phyloP scores from a whole-genome alignment of 2,797 vertebrate species.

The Lagorchestes hirsutus region DNA sequence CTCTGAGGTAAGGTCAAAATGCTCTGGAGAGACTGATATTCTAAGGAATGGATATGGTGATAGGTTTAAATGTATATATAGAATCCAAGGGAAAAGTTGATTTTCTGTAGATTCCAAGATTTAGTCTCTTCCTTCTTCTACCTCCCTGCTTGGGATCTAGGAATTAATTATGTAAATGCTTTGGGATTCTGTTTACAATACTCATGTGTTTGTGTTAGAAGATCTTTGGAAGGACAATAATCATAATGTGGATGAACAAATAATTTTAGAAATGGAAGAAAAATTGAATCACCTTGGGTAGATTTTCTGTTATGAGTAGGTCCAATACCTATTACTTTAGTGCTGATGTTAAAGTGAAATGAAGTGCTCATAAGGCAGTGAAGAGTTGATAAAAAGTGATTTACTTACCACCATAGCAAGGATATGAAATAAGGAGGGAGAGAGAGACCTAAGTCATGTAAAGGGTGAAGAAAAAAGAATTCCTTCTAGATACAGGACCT shows the following conservation, averaged over 20 bases:
- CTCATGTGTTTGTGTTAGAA: not conserved
- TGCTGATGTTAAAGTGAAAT: not conserved
- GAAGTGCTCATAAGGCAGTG: not conserved
- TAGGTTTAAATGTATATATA: constrained; percentile 14
- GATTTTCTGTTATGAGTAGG: not conserved
- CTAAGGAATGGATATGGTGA: not conserved
- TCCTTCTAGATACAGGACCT: not conserved
- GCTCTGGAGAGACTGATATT: not conserved
- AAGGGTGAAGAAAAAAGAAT: not conserved
- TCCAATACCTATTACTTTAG: not conserved
- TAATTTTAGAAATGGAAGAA: not conserved
- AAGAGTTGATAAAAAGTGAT: not conserved
- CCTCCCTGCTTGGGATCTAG: constrained; percentile 37
- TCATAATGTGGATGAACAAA: not conserved
- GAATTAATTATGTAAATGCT: constrained; percentile 25
- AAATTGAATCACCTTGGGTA: not conserved
- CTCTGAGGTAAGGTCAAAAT: not conserved
- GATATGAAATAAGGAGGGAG: not conserved
- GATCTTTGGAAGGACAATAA: constrained; percentile 38
- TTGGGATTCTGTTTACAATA: constrained; percentile 25
- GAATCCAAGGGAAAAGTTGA: constrained; percentile 4
- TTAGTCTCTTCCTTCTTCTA: not conserved
- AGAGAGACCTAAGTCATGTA: not conserved
- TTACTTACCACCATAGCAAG: not conserved
- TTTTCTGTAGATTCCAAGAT: not conserved